These are phyloP conservation scores for Ornithoptera priamus DNA, from an alignment of 2,888 invertebrate genomes.

Conservation along the genomic window DNA sequence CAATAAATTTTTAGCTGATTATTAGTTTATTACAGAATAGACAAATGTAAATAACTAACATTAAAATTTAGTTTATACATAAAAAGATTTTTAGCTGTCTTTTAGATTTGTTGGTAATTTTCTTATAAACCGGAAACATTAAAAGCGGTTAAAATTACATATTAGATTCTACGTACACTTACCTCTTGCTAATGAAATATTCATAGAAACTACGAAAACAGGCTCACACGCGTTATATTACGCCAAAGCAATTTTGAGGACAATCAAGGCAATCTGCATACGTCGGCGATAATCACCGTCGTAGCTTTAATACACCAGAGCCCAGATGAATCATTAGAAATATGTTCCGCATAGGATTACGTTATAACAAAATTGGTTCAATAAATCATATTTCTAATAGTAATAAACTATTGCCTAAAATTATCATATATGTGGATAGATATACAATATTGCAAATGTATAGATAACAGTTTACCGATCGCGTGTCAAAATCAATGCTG, in stretches of 20 bases:
- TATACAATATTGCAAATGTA: background rate
- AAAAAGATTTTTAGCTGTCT: background rate
- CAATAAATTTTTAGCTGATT: too few relatives aligned
- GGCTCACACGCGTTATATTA: conserved; percentile 3
- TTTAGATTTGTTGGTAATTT: background rate
- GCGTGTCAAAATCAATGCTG: background rate
- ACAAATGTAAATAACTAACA: too few relatives aligned
- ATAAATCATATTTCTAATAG: background rate
- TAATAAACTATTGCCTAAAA: background rate
- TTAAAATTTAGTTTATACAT: too few relatives aligned
- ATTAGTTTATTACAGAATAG: too few relatives aligned
- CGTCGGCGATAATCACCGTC: conserved; percentile 52
- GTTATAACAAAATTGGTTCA: background rate
- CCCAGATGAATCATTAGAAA: conserved; percentile 47
- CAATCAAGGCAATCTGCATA: conserved; percentile 57
- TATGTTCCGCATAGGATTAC: conserved; percentile 44
- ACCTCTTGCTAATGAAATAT: background rate
- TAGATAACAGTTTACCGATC: background rate
- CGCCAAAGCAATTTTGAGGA: conserved; percentile 37
- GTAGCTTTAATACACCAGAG: conserved; percentile 35
- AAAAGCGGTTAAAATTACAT: background rate
- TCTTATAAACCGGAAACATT: background rate
- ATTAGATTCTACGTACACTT: background rate
- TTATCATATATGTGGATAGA: too few relatives aligned
- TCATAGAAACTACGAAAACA: conserved; percentile 4